Evolutionary conservation across 2,113 vertebrate species (phyloP), one percentile per base, ranked within the genome.

Genomic region (Scalopus aquaticus): DNA sequence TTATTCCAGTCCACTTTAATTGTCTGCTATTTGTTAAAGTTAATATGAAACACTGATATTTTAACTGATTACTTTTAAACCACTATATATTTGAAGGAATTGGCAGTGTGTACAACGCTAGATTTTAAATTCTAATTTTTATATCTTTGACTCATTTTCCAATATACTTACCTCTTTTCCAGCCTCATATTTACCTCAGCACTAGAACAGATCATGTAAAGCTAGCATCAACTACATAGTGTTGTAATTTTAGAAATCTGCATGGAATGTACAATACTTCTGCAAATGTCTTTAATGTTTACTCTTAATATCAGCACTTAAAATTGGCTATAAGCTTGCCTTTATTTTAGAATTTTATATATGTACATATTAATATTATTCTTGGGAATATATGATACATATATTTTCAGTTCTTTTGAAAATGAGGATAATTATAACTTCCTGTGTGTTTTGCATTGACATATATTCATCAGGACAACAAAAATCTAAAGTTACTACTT

Each of bases 1-100:
- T 90, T 87, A 72, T 79, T 96, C 95, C 95, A 97, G 96, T 97
- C 96, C 60, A 79, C 95, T 90, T 96, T 97, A 97, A 96, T 93
- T 94, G 91, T 88, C 94, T 84, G 28, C 89, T 77, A 72, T 6
- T 54, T 69, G 88, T 76, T 51, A 72, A 84, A 32, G 46, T 74
- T 44, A 69, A 0, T 39, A 78, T 12, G 24, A 84, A 84, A 69
- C 51, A 93, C n/a, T 86, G 32, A 37, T 87, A 39, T 88, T 76
- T 94, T 74, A 91, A 26, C 10, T 90, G 32, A 78, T 81, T 72
- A 77, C 51, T 95, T 93, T 91, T 28, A 95, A 94, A 94, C 7
- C 28, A 78, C 51, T 84, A 42, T 28, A 9, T 84, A 83, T 72
- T 26, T 92, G 67, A 91, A 96, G 92, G 88, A 94, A 70, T 46